A percentile compares a stretch with the other conserved stretches of the same genome.
phyloP scores from a whole-genome alignment of 2,113 vertebrate genomes.

The Sinosuthora webbiana region DNA sequence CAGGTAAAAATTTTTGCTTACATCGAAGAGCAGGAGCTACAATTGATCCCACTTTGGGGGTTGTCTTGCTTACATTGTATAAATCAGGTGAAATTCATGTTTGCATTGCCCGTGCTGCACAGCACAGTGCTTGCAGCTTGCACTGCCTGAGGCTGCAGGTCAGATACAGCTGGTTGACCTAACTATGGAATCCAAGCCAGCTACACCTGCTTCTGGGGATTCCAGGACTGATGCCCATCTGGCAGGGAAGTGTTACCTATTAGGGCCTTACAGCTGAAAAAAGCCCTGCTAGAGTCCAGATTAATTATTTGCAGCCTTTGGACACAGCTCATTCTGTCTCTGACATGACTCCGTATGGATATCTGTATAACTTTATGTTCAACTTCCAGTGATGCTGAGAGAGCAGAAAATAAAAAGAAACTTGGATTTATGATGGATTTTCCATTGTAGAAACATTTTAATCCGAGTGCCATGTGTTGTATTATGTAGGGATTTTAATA shows the following conservation, averaged over 20 bases:
- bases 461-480: neutral
- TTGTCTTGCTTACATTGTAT: neutral
- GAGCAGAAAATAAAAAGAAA: neutral
- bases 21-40: fast-evolving
- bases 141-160: neutral
- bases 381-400: neutral
- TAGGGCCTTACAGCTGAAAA: neutral
- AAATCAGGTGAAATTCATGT: neutral
- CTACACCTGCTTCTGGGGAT: neutral
- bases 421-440: neutral
- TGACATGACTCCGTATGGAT: neutral
- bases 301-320: neutral
- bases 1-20: neutral
- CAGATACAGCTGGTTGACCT: neutral
- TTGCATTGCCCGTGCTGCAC: neutral
- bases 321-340: neutral
- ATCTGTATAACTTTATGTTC: neutral
- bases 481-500: neutral
- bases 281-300: neutral
- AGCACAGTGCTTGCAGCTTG: neutral
- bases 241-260: neutral
- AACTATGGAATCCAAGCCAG: neutral
- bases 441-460: neutral
- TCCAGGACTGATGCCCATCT: neutral
- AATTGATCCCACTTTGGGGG: neutral